phyloP scores from a whole-genome alignment of 2,113 vertebrate genomes.

The Aleadryas rufinucha region DNA sequence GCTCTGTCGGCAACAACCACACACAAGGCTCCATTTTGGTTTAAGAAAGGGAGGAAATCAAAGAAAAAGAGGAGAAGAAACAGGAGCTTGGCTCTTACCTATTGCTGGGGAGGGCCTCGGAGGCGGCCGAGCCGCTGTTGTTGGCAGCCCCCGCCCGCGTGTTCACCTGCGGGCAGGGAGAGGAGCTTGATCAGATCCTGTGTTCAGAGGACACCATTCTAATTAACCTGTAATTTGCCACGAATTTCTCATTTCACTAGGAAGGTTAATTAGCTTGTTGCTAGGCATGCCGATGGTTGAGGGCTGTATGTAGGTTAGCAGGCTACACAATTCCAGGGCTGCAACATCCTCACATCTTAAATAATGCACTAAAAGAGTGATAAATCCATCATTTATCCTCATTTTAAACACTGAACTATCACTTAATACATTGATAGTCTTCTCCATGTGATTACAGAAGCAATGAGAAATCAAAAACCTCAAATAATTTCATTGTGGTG shows the following conservation, averaged over 20 bases:
- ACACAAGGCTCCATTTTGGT: not conserved
- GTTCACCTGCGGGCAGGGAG: conserved; percentile 87
- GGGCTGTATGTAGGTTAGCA: conserved; percentile 69
- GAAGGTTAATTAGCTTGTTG: conserved; percentile 80
- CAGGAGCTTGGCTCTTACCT: conserved; percentile 78
- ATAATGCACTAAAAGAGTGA: not conserved
- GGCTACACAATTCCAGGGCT: not conserved
- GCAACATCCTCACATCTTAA: not conserved
- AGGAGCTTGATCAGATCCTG: conserved; percentile 58
- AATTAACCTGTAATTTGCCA: conserved; percentile 84
- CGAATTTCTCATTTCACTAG: conserved; percentile 65
- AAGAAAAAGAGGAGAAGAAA: fast-evolving
- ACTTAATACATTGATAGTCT: not conserved
- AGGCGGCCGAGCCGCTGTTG: conserved; percentile 75
- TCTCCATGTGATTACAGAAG: not conserved
- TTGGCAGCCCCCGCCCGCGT: conserved; percentile 86
- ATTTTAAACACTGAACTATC: not conserved
- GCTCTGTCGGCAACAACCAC: not conserved
- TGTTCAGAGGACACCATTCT: conserved; percentile 71
- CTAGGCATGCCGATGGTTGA: conserved; percentile 39
- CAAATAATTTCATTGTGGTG: not conserved
- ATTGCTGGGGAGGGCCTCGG: conserved; percentile 88
- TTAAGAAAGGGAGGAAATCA: not conserved
- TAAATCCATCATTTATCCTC: not conserved
- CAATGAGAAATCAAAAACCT: not conserved